Evolutionary conservation across 2,797 vertebrate species (phyloP).

Genomic region (Sebastolobus altivelis): DNA sequence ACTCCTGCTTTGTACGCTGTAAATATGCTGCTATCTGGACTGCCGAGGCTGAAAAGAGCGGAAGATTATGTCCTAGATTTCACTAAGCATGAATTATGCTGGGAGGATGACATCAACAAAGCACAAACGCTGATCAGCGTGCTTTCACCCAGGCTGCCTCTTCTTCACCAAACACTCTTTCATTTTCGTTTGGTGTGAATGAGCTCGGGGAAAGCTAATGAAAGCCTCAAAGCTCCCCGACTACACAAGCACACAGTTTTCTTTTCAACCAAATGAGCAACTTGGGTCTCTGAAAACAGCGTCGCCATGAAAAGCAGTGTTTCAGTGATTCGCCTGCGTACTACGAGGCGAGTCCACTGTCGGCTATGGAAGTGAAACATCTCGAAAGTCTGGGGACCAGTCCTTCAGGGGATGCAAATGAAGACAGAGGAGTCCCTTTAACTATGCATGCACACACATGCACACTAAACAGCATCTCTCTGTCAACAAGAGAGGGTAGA

Average conservation of each 20-base stretch:
- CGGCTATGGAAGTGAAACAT: constrained; percentile 52
- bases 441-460: constrained; percentile 37
- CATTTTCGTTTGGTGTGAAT: constrained; percentile 34
- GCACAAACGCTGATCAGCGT: constrained; percentile 33
- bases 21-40: constrained; percentile 46
- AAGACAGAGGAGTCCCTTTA: constrained; percentile 66
- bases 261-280: constrained; percentile 36
- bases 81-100: constrained; percentile 63
- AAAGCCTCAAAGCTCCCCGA: constrained; percentile 39
- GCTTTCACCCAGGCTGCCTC: constrained; percentile 40
- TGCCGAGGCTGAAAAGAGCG: constrained; percentile 41
- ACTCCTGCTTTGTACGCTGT: constrained; percentile 42
- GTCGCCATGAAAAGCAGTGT: constrained; percentile 22
- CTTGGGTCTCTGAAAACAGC: constrained; percentile 5
- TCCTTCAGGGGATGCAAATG: constrained; percentile 68
- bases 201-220: constrained; percentile 42
- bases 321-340: constrained; percentile 47
- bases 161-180: constrained; percentile 29
- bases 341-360: constrained; percentile 21
- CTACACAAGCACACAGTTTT: constrained; percentile 2
- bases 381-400: constrained; percentile 36
- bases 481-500: constrained; percentile 66
- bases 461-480: constrained; percentile 54
- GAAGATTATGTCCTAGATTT: constrained; percentile 73
- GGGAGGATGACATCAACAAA: constrained; percentile 46